A percentile compares a stretch with the other conserved stretches of the same genome.
These are phyloP conservation scores for Galerucella calmariensis DNA, from an alignment of 2,888 invertebrate genomes.

Conservation along the genomic window DNA sequence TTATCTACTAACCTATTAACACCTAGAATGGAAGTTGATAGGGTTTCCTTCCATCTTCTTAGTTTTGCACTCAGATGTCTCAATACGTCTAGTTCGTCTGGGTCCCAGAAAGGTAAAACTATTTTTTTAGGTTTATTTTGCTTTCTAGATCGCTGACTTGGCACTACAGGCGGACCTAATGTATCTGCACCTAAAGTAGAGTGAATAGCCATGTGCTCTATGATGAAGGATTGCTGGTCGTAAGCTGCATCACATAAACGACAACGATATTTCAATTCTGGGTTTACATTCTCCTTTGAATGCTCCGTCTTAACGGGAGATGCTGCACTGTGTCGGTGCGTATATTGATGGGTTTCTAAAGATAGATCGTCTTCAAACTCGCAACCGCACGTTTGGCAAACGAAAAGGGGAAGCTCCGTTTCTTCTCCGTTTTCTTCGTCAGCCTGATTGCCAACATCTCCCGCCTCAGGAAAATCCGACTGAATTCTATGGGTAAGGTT, in stretches of 20 bases:
- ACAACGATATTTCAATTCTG: constrained; percentile 64
- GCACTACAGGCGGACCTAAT: constrained; percentile 55
- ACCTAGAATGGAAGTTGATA: constrained; percentile 49
- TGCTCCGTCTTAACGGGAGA: constrained; percentile 66
- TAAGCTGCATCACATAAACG: constrained; percentile 65
- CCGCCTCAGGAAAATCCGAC: constrained; percentile 75
- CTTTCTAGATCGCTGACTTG: constrained; percentile 62
- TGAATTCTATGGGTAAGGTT: constrained; percentile 61
- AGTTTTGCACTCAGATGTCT: constrained; percentile 57
- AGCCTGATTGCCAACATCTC: constrained; percentile 66
- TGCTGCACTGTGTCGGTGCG: constrained; percentile 65
- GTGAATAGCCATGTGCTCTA: constrained; percentile 66
- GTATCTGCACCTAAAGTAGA: constrained; percentile 58
- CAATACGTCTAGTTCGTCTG: constrained; percentile 57
- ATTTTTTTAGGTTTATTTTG: constrained; percentile 68
- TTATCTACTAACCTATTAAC: constrained; percentile 59
- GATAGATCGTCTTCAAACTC: constrained; percentile 68
- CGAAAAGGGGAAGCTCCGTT: constrained; percentile 65
- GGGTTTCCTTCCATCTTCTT: constrained; percentile 53
- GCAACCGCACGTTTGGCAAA: constrained; percentile 68
- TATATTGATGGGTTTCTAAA: constrained; percentile 65
- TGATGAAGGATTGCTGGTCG: constrained; percentile 64
- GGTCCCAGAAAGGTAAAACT: constrained; percentile 60
- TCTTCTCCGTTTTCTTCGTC: constrained; percentile 62
- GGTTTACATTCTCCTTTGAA: constrained; percentile 64